A percentile compares a stretch with the other conserved stretches of the same genome.
Conservation (phyloP, 1,140 invertebrate genomes). For the Euura saliciscinereae region DNA sequence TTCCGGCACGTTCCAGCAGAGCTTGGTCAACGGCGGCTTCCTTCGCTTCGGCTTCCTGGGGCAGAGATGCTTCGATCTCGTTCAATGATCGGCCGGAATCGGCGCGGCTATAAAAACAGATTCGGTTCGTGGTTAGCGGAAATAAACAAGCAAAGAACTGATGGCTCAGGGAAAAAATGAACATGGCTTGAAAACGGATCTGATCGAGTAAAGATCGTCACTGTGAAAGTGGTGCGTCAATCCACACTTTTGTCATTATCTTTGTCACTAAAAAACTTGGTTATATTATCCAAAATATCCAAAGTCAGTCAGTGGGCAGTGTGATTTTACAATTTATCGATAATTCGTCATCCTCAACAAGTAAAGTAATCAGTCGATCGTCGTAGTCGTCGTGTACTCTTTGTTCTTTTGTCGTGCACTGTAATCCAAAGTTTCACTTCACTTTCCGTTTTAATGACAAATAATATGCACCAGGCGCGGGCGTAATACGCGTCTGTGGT, state of each 20-base stretch:
- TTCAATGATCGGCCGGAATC: constrained; percentile 61
- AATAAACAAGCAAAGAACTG: background rate
- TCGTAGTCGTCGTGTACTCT: background rate
- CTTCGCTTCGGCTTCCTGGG: constrained; percentile 71
- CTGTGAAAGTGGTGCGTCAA: background rate
- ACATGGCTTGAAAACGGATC: background rate
- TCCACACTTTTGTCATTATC: background rate
- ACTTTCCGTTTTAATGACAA: background rate
- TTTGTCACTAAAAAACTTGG: background rate
- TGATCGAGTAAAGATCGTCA: background rate
- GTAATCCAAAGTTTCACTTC: constrained; percentile 5
- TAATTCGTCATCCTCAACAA: background rate
- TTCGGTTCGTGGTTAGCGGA: background rate
- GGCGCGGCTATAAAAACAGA: constrained; percentile 47
- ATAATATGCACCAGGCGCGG: background rate
- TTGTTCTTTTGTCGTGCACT: background rate
- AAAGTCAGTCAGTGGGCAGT: too few species aligned
- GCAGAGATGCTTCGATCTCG: constrained; percentile 62
- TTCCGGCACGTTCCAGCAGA: constrained; percentile 73
- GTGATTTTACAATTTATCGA: too few species aligned
- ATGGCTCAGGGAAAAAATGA: background rate
- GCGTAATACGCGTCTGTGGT: background rate
- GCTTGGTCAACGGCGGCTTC: constrained; percentile 80
- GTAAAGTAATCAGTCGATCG: background rate
- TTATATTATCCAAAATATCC: background rate